Percentiles rank a stretch among this genome's conserved stretches.
These are phyloP conservation scores for Neodiprion pinetum DNA, from an alignment of 1,140 invertebrate species.

Conservation along the genomic window DNA sequence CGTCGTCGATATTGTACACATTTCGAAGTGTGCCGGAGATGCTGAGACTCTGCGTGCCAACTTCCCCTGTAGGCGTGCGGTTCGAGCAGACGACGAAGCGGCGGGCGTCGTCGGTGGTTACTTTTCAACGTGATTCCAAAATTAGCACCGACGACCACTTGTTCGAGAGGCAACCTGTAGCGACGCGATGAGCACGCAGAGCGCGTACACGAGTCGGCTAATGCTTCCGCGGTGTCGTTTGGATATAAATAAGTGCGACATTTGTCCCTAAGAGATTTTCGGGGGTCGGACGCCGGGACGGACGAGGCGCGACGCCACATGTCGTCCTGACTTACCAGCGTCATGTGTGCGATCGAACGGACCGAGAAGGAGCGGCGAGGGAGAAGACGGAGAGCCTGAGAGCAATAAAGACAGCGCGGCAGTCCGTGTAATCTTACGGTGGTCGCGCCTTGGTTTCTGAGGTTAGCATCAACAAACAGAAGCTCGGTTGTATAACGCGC, in stretches of 20 bases:
- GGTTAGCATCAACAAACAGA: constrained; percentile 43
- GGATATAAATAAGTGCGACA: constrained; percentile 7
- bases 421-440: constrained; percentile 39
- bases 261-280: neutral
- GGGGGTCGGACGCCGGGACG: neutral
- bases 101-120: neutral
- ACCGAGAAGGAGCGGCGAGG: neutral
- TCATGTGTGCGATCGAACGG: neutral
- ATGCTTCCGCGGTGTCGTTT: constrained; percentile 4
- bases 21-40: neutral
- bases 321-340: neutral
- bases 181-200: neutral
- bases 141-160: constrained; percentile 4
- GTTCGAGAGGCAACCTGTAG: constrained; percentile 13
- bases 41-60: too few species aligned
- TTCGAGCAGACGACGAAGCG: neutral
- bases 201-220: neutral
- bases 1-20: neutral
- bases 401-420: constrained; percentile 22
- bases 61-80: neutral
- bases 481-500: constrained; percentile 39
- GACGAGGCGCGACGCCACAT: neutral
- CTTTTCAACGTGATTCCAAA: neutral
- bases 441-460: constrained; percentile 31
- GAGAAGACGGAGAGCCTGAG: neutral